These are phyloP conservation scores for Ceyx melanurus DNA, from an alignment of 2,113 vertebrate genomes.

Conservation along the genomic window DNA sequence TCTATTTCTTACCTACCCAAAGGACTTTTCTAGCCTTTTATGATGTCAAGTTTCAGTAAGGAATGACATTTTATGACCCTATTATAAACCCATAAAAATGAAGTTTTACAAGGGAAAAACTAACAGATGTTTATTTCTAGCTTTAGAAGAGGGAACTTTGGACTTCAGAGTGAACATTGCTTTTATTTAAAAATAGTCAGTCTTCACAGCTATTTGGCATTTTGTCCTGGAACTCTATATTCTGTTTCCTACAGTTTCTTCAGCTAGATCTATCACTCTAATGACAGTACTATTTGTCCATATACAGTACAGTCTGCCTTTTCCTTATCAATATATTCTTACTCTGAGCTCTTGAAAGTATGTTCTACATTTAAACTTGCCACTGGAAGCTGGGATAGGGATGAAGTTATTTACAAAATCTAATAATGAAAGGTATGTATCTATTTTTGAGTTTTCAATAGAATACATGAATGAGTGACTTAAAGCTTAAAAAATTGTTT, in stretches of 20 bases:
- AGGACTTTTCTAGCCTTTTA: conserved; percentile 56
- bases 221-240: conserved; percentile 21
- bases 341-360: not conserved
- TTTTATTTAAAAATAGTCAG: conserved; percentile 55
- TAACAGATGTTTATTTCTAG: conserved; percentile 56
- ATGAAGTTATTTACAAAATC: not conserved
- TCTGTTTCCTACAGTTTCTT: conserved; percentile 35
- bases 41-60: conserved; percentile 54
- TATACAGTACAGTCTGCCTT: not conserved
- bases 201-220: conserved; percentile 39
- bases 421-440: not conserved
- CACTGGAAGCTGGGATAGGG: not conserved
- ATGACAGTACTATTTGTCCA: not conserved
- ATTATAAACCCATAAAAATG: conserved; percentile 52
- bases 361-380: not conserved
- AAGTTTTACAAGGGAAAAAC: conserved; percentile 45
- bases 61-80: conserved; percentile 56
- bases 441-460: conserved; percentile 28
- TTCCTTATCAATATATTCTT: conserved; percentile 16
- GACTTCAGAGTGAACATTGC: conserved; percentile 11
- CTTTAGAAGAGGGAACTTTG: conserved; percentile 19
- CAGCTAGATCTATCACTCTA: conserved; percentile 3
- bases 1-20: conserved; percentile 44
- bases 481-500: conserved; percentile 35
- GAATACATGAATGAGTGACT: not conserved